These are phyloP conservation scores for Porites lobata DNA, from an alignment of 92 coral and sea anemone genomes.

Conservation along the genomic window DNA sequence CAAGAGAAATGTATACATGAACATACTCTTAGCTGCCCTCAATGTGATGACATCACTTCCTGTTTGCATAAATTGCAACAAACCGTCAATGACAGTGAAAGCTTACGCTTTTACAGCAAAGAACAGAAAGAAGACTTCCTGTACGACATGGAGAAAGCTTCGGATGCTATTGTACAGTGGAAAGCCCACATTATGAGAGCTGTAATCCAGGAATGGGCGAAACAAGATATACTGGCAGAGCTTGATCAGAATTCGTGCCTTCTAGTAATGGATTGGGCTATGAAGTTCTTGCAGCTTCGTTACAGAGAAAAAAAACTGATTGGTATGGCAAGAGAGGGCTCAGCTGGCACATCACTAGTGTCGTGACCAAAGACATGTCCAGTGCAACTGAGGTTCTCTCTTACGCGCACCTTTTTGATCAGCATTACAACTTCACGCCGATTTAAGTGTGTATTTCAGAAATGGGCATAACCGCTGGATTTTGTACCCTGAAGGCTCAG, in stretches of 20 bases:
- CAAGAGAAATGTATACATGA: slow-evolving; percentile 39
- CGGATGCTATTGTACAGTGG: slow-evolving; percentile 70
- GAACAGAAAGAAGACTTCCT: slow-evolving; percentile 80
- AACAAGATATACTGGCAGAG: slow-evolving; percentile 68
- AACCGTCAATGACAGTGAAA: slow-evolving; percentile 53
- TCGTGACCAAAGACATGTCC: slow-evolving; percentile 52
- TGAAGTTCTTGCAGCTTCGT: slow-evolving; percentile 86
- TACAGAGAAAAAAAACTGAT: slow-evolving; percentile 83
- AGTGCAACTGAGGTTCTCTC: slow-evolving; percentile 67
- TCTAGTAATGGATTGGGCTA: slow-evolving; percentile 87
- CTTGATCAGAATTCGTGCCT: slow-evolving; percentile 73
- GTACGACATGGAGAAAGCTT: slow-evolving; percentile 75
- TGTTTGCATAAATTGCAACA: slow-evolving; percentile 62
- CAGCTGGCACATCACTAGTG: slow-evolving; percentile 83
- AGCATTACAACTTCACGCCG: too few species aligned
- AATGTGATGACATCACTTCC: slow-evolving; percentile 70
- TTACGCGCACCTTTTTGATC: slow-evolving; percentile 83
- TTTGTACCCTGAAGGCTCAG: too few species aligned
- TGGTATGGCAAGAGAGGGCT: slow-evolving; percentile 83
- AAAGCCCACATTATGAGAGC: slow-evolving; percentile 87
- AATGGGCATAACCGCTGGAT: too few species aligned
- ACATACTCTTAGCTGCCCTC: slow-evolving; percentile 57
- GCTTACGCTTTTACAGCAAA: slow-evolving; percentile 69
- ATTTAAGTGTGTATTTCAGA: too few species aligned
- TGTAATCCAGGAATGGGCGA: slow-evolving; percentile 77